A percentile compares a stretch with the other conserved stretches of the same genome.
phyloP scores from a whole-genome alignment of 2,888 invertebrate species.

The Agrochola litura region DNA sequence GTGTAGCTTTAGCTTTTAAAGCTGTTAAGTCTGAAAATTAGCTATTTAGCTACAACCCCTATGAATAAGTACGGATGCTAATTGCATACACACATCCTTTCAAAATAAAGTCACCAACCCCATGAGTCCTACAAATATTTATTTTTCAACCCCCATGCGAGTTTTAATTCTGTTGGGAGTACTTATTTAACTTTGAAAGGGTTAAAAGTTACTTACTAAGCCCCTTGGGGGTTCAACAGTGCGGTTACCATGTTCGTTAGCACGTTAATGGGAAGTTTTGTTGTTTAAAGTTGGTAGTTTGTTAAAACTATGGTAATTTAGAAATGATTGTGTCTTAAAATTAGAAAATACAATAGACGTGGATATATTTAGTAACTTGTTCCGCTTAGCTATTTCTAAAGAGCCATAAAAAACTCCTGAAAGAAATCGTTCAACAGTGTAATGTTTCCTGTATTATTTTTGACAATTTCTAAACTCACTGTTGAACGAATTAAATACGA shows the following conservation, averaged over 20 bases:
- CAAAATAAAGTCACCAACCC: slow-evolving; percentile 2
- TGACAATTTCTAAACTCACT: too few relatives aligned
- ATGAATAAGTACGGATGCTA: neutral
- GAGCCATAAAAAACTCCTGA: too few relatives aligned
- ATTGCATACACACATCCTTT: neutral
- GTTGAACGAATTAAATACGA: too few relatives aligned
- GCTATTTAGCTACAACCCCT: neutral
- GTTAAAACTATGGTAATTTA: neutral
- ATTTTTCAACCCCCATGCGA: slow-evolving; percentile 21
- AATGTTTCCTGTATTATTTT: too few relatives aligned
- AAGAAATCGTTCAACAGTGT: too few relatives aligned
- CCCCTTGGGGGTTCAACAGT: slow-evolving; percentile 4
- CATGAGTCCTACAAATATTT: slow-evolving; percentile 22
- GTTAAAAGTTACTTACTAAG: slow-evolving; percentile 41
- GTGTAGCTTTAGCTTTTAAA: neutral
- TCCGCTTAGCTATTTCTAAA: too few relatives aligned
- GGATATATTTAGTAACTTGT: too few relatives aligned
- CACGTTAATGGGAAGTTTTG: slow-evolving; percentile 20
- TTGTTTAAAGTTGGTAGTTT: slow-evolving; percentile 4
- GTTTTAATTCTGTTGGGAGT: slow-evolving; percentile 35
- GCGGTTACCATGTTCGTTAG: neutral
- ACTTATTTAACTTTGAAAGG: slow-evolving; percentile 38
- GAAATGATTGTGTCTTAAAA: neutral
- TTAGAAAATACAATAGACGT: too few relatives aligned
- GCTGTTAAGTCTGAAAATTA: accelerated